Evolutionary conservation across 2,797 vertebrate species (phyloP).

Genomic region (Merluccius polli): DNA sequence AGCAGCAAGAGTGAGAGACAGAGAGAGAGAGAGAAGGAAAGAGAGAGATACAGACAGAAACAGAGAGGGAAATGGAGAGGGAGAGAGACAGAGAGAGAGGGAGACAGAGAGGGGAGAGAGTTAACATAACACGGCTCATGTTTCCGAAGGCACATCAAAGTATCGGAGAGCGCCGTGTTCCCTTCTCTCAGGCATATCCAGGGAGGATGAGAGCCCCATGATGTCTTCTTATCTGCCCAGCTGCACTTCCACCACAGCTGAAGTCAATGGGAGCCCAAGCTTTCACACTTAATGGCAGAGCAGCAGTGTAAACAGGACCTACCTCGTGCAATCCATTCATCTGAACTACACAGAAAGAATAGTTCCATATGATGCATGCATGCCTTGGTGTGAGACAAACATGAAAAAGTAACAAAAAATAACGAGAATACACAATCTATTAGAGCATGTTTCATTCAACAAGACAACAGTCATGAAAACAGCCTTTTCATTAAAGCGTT

Average conservation of each 20-base stretch:
- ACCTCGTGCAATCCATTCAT: not conserved
- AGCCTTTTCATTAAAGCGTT: not conserved
- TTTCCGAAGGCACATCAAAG: conserved; percentile 65
- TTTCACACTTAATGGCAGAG: conserved; percentile 1
- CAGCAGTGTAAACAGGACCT: conserved; percentile 9
- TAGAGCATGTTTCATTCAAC: not conserved
- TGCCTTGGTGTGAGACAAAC: not conserved
- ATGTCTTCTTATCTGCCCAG: conserved; percentile 51
- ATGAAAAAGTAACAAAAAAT: not conserved
- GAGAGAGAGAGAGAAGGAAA: conserved; percentile 23
- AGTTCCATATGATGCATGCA: not conserved
- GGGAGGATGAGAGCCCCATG: conserved; percentile 58
- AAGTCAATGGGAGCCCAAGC: conserved; percentile 39
- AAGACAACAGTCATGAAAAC: not conserved
- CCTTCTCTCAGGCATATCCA: conserved; percentile 55
- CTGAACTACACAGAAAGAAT: not conserved
- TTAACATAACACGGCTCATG: conserved; percentile 48
- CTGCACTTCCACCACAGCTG: conserved; percentile 53
- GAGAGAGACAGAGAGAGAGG: conserved; percentile 28
- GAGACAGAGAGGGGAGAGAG: conserved; percentile 33
- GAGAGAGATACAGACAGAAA: conserved; percentile 21
- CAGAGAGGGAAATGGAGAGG: conserved; percentile 20
- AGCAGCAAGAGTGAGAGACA: conserved; percentile 12
- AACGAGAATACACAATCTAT: not conserved
- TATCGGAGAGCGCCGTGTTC: conserved; percentile 42